Base-by-base conservation (phyloP, 2,888 invertebrate species). In the Drosophila fulvimacula region DNA sequence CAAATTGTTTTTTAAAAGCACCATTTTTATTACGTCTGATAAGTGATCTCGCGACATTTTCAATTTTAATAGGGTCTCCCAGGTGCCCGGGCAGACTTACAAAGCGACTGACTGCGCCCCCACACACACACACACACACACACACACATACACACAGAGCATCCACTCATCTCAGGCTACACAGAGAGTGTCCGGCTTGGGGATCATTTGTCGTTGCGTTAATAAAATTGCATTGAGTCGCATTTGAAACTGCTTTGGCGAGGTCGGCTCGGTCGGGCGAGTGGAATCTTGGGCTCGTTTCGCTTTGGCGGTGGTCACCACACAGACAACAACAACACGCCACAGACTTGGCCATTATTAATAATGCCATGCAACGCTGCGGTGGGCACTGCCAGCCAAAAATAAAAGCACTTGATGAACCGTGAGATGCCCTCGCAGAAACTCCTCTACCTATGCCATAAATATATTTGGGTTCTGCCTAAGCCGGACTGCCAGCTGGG, bases 211-310 rank as follows among this genome's bases (percentile, higher is more conserved):
- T 90, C 89, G 85, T 84, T 90, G 90, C 84, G 81, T 89, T 90
- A 90, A 90, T 89, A 90, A 90, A 91, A 91, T 86, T 91, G 90
- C 91, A 90, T 91, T 88, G 88, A 91, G 90, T 89, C 89, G 90
- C 91, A 88, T 90, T 90, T 90, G 90, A 91, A 91, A 89, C 81
- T 79, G 88, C 89, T 90, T 89, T 88, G 90, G 80, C 62, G 56
- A 77, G 46, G 46, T 57, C 57, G 57, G 60, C 34, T 42, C 41
- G 51, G 24, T 11, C n/a, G 21, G 39, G 0, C 41, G 38, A 51
- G 46, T 61, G 58, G 73, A 24, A 63, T 65, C 65, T 65, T 51
- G 55, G 44, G 60, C 58, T 58, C 21, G 41, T 62, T 68, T 56
- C 42, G 63, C 79, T 86, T 77, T 88, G 89, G 85, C 87, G 87